Conservation (phyloP, 2,888 invertebrate species). For the Drosophila picticornis region DNA sequence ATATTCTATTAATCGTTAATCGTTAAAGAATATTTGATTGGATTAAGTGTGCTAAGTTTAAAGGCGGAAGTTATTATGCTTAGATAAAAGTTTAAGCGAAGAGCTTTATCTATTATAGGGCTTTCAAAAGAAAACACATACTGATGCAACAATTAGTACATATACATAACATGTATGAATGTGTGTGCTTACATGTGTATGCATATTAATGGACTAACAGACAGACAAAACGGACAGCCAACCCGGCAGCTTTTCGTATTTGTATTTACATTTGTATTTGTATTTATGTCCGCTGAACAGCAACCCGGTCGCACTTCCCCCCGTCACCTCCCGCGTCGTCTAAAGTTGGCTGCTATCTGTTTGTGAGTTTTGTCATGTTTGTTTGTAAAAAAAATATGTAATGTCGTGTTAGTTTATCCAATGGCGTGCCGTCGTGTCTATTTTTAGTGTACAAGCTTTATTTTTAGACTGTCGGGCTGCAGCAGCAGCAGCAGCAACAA, state of each 20-base stretch:
- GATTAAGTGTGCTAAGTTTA: conserved; percentile 31
- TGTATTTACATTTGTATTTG: conserved; percentile 32
- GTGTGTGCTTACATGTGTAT: conserved; percentile 12
- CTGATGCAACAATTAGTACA: neutral
- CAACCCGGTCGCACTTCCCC: neutral
- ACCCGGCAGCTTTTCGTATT: conserved; percentile 47
- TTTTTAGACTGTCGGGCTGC: conserved; percentile 57
- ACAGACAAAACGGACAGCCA: conserved; percentile 38
- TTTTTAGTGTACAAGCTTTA: conserved; percentile 71
- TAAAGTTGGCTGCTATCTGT: conserved; percentile 12
- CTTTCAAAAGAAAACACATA: conserved; percentile 24
- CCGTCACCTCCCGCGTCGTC: neutral
- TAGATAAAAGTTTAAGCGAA: conserved; percentile 25
- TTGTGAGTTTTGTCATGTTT: conserved; percentile 58
- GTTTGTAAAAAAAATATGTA: conserved; percentile 70
- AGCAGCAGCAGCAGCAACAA: conserved; percentile 20
- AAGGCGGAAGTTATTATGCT: conserved; percentile 39
- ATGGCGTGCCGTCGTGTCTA: conserved; percentile 69
- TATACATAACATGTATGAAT: neutral
- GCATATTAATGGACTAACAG: conserved; percentile 41
- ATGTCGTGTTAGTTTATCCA: conserved; percentile 74
- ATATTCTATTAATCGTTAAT: conserved; percentile 7
- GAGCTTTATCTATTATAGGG: conserved; percentile 39
- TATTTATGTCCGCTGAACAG: conserved; percentile 7
- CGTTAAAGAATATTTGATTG: conserved; percentile 10